Evolutionary conservation across 2,113 vertebrate genomes (phyloP).

Genomic region (Chelonoidis abingdonii): DNA sequence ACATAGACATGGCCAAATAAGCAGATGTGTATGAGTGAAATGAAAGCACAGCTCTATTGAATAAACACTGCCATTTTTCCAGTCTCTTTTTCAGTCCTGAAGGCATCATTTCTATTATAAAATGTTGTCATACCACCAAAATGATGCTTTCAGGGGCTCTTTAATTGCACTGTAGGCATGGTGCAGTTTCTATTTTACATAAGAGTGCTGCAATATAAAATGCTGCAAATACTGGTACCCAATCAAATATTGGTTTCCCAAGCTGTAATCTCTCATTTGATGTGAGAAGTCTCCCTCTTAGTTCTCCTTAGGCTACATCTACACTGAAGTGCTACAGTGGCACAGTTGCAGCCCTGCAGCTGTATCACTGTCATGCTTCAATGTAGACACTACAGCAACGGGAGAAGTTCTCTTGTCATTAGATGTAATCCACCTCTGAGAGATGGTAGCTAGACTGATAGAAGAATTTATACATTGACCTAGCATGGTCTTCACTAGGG

Average conservation of each 20-base stretch:
- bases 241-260: too few relatives aligned
- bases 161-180: background rate
- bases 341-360: too few relatives aligned
- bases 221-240: background rate
- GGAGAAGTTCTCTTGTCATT: background rate
- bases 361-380: background rate
- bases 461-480: background rate
- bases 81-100: background rate
- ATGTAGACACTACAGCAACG: background rate
- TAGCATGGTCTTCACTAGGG: background rate
- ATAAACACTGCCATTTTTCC: background rate
- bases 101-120: background rate
- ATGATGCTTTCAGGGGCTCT: background rate
- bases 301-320: too few relatives aligned
- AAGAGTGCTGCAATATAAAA: background rate
- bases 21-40: background rate
- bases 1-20: background rate
- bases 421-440: background rate
- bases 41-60: background rate
- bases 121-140: background rate
- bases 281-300: too few relatives aligned
- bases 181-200: background rate
- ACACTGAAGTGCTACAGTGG: too few relatives aligned
- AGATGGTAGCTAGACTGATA: background rate
- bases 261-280: too few relatives aligned